Evolutionary conservation across 2,888 invertebrate genomes (phyloP), one percentile per base, ranked within the genome.

Genomic region (Lithosia quadra): DNA sequence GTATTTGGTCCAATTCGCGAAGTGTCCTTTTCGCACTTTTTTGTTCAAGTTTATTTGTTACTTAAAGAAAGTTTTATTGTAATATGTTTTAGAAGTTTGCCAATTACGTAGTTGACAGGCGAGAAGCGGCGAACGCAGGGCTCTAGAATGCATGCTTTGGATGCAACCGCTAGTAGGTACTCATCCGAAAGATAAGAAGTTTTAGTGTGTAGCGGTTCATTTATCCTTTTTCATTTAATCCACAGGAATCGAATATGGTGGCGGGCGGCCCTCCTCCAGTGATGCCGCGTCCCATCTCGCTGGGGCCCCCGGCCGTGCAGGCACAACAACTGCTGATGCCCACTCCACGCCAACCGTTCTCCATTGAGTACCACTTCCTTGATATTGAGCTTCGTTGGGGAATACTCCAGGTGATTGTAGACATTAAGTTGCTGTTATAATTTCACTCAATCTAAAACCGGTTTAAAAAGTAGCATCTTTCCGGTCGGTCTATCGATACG

Each of bases 341-440:
- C 82, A 77, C 86, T 69, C 93, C 92, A 68, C 94, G 96, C 57
- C 96, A 97, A 11, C 95, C 96, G 0, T 96, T 96, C 87, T 96
- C 97, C 64, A 97, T 97, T 88, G 98, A 98, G 86, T 98, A 98
- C 91, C 96, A 96, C 84, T 98, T 99, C 93, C 94, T 98, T 83
- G 99, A 99, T 89, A 97, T 99, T 83, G 99, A 99, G 93, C 96
- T 99, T 77, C 98, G 98, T 90, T 99, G 98, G 90, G 99, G 99
- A 78, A 95, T 99, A 77, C 93, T 98, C 73, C 99, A 99, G 97
- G 99, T 99, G 92, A 92, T 89, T 71, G 39, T 18, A 36, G 34
- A 1, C 2, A 13, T 21, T 39, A 43, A 43, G 43, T 43, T 43
- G 10, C 53, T 3, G 53, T n/a, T 28, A 28, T 28, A 28, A n/a